A percentile compares a stretch with the other conserved stretches of the same genome.
Conservation (phyloP, 2,888 invertebrate genomes). For the Elysia crispata region DNA sequence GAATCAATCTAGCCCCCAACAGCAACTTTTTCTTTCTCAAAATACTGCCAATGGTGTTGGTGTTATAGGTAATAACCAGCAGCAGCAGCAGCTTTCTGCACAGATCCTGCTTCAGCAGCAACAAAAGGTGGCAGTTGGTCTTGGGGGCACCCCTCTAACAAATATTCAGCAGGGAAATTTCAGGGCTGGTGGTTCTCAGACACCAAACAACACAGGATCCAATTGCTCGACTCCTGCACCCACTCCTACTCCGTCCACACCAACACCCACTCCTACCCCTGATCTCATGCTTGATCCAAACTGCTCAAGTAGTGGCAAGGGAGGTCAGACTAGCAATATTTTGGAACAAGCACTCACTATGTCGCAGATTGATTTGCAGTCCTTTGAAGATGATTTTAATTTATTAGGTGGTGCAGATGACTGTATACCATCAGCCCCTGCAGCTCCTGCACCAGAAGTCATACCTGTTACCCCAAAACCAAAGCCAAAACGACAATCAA, state of each 20-base stretch:
- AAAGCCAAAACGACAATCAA: conserved; percentile 36
- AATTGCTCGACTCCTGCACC: conserved; percentile 42
- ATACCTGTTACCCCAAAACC: conserved; percentile 35
- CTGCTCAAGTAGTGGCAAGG: conserved; percentile 16
- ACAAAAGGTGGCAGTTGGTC: not conserved
- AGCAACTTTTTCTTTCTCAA: conserved; percentile 23
- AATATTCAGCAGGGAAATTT: too few species aligned
- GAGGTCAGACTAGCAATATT: conserved; percentile 27
- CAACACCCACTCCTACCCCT: conserved; percentile 47
- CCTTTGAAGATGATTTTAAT: conserved; percentile 44
- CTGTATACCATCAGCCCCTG: conserved; percentile 17
- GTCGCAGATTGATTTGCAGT: conserved; percentile 45
- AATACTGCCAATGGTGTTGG: conserved; percentile 17
- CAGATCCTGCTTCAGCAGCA: conserved; percentile 3
- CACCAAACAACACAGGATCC: conserved; percentile 37
- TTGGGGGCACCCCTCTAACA: too few species aligned
- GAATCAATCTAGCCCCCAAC: not conserved
- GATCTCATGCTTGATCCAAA: conserved; percentile 39
- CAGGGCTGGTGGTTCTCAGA: conserved; percentile 23
- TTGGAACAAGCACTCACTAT: conserved; percentile 44
- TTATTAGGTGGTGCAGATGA: conserved; percentile 19
- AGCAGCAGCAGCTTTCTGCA: not conserved
- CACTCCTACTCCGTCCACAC: conserved; percentile 46
- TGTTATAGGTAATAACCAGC: not conserved
- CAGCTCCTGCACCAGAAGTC: conserved; percentile 3